Percentiles rank a stretch among this genome's conserved stretches.
Conservation (phyloP, 2,797 vertebrate genomes). For the Gallinago stenura region DNA sequence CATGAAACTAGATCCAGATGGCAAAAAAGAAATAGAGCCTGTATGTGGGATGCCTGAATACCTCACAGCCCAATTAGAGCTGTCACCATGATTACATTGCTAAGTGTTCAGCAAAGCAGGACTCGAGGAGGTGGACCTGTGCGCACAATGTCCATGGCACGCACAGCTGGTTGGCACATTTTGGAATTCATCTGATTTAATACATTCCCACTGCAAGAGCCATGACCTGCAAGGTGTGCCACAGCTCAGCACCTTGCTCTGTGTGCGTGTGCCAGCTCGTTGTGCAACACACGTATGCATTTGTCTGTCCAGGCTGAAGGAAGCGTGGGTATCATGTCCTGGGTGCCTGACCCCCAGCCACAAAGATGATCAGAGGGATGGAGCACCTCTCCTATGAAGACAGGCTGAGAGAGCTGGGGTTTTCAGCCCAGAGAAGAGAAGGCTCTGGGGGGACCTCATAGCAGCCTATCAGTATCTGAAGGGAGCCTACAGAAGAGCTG, state of each 20-base stretch:
- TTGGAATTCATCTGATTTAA: rapidly evolving
- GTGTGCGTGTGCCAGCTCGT: rapidly evolving
- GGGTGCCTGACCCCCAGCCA: background rate
- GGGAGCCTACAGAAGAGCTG: too few species aligned
- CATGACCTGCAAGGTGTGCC: background rate
- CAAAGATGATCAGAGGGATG: too few species aligned
- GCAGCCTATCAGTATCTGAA: too few species aligned
- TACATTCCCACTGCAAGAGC: rapidly evolving
- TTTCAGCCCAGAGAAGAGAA: too few species aligned
- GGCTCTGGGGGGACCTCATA: too few species aligned
- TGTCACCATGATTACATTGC: background rate
- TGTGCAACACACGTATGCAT: rapidly evolving
- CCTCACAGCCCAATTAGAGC: background rate
- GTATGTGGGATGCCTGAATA: rapidly evolving
- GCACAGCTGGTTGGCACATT: background rate
- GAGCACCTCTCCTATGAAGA: too few species aligned
- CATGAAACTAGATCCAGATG: background rate
- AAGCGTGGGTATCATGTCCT: background rate
- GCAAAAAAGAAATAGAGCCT: background rate
- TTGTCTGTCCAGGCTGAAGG: background rate
- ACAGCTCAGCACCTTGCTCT: too few species aligned
- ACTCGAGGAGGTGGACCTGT: background rate
- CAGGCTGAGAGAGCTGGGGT: too few species aligned
- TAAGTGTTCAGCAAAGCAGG: background rate
- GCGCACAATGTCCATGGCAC: rapidly evolving